A percentile compares a stretch with the other conserved stretches of the same genome.
Conservation (phyloP, 2,888 invertebrate genomes). For the Mythimna vitellina region DNA sequence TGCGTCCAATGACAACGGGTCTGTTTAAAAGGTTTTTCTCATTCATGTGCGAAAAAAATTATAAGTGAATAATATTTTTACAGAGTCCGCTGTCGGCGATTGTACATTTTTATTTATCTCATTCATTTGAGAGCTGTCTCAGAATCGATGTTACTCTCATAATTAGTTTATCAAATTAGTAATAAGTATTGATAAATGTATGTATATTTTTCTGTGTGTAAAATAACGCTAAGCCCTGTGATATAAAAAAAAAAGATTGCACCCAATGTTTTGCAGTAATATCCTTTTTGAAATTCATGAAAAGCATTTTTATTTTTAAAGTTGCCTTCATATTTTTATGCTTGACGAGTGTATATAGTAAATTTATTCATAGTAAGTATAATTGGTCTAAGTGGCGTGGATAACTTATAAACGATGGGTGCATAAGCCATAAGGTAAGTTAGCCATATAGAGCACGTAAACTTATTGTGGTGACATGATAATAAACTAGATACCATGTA, state of each 20-base stretch:
- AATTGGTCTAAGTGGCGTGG: conserved; percentile 60
- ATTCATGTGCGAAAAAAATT: conserved; percentile 10
- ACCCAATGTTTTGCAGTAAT: conserved; percentile 73
- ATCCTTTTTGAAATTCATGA: conserved; percentile 55
- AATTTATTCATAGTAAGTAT: conserved; percentile 48
- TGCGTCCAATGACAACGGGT: conserved; percentile 31
- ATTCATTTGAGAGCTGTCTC: conserved; percentile 56
- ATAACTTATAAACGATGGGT: conserved; percentile 74
- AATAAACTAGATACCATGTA: conserved; percentile 63
- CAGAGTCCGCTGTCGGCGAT: conserved; percentile 30
- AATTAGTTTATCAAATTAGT: conserved; percentile 63
- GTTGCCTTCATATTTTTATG: conserved; percentile 52
- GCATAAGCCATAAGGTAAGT: conserved; percentile 81
- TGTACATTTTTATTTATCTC: conserved; percentile 56
- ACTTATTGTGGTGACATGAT: conserved; percentile 69
- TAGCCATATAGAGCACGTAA: conserved; percentile 76
- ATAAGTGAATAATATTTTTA: conserved; percentile 14
- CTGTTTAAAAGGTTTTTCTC: conserved; percentile 13
- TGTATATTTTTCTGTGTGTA: conserved; percentile 79
- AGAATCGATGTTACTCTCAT: conserved; percentile 65
- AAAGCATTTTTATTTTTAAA: conserved; percentile 35
- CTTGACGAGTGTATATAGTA: conserved; percentile 61
- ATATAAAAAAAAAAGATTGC: conserved; percentile 76
- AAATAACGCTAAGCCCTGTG: conserved; percentile 80
- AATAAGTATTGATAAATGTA: conserved; percentile 68